Evolutionary conservation across 2,113 vertebrate genomes (phyloP).

Genomic region (Hiodon alosoides): DNA sequence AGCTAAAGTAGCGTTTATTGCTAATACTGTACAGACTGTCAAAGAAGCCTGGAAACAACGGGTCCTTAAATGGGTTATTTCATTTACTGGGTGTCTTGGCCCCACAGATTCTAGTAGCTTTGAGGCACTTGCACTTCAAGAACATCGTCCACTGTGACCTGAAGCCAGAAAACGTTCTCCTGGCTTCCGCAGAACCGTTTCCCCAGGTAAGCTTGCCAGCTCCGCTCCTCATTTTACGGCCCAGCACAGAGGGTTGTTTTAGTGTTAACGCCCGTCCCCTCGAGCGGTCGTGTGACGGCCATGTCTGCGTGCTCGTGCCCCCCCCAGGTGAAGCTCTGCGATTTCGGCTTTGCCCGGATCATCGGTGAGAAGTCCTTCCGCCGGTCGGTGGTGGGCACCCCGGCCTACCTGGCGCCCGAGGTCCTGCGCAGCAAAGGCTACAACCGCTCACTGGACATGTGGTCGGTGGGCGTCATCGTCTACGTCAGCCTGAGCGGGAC

Average conservation of each 20-base stretch:
- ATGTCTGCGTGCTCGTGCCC: neutral
- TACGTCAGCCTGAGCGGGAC: slow-evolving; percentile 96
- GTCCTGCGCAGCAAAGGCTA: slow-evolving; percentile 96
- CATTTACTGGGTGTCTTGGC: slow-evolving; percentile 22
- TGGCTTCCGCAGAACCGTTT: slow-evolving; percentile 93
- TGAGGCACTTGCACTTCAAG: slow-evolving; percentile 97
- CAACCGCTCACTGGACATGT: slow-evolving; percentile 96
- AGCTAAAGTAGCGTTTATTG: neutral
- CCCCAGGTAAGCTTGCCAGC: slow-evolving; percentile 73
- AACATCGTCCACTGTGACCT: slow-evolving; percentile 99
- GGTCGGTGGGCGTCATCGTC: slow-evolving; percentile 95
- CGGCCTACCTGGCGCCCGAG: slow-evolving; percentile 90
- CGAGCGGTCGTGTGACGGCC: neutral
- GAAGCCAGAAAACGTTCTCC: slow-evolving; percentile 95
- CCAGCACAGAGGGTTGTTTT: neutral
- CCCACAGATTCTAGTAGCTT: slow-evolving; percentile 87
- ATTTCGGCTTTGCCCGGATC: slow-evolving; percentile 96
- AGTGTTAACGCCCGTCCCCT: neutral
- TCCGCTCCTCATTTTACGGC: too few relatives aligned
- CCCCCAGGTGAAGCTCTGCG: slow-evolving; percentile 88
- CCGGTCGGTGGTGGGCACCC: slow-evolving; percentile 91
- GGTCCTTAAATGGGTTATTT: neutral
- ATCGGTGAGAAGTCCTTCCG: slow-evolving; percentile 96
- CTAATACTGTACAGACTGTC: neutral
- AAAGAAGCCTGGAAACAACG: neutral